Evolutionary conservation across 1,140 invertebrate species (phyloP).

Genomic region (Ylistrum balloti): DNA sequence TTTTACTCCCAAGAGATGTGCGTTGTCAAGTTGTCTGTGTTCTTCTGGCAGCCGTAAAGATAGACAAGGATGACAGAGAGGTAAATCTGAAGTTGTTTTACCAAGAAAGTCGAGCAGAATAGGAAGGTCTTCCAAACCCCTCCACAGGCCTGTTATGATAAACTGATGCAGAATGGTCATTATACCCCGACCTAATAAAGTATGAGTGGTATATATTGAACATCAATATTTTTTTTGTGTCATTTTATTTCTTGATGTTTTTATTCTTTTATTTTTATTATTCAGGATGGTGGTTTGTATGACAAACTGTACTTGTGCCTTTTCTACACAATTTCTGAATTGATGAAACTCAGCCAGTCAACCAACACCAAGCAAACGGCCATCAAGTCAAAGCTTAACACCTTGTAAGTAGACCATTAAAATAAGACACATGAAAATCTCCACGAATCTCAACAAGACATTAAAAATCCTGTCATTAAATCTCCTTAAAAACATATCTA

Average conservation of each 20-base stretch:
- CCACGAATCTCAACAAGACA: no score
- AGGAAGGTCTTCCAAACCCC: no score
- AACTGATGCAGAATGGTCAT: no score
- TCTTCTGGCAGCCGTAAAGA: constrained; percentile 78
- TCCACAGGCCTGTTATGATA: no score
- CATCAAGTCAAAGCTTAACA: constrained; percentile 62
- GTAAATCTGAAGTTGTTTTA: constrained; percentile 61
- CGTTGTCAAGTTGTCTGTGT: constrained; percentile 75
- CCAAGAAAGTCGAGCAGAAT: no score
- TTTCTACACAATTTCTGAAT: constrained; percentile 74
- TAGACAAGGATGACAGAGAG: constrained; percentile 79
- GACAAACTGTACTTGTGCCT: constrained; percentile 78
- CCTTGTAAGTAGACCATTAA: constrained; percentile 59
- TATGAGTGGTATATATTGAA: no score
- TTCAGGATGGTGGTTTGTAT: constrained; percentile 78
- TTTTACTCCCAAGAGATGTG: constrained; percentile 75
- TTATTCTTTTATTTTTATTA: no score
- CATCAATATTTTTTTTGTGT: no score
- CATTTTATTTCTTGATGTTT: neutral
- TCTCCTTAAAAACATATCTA: no score
- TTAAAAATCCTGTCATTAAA: no score
- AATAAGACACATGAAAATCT: no score
- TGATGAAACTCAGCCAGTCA: constrained; percentile 69
- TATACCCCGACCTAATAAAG: no score
- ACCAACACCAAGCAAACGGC: constrained; percentile 64